phyloP scores from a whole-genome alignment of 2,113 vertebrate species.

The Xenopus laevis region DNA sequence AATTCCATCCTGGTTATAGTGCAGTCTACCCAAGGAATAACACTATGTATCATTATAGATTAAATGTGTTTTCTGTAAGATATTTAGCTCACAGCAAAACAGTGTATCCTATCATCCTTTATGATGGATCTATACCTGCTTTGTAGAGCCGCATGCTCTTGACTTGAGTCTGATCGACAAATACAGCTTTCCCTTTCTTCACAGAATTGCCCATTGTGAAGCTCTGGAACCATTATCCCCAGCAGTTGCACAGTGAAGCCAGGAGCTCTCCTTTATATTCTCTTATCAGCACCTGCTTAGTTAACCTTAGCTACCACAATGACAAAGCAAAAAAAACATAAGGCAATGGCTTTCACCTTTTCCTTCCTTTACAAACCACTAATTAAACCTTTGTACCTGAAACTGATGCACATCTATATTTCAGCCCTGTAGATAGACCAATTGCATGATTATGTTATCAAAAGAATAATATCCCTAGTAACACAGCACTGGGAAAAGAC shows the following conservation, averaged over 20 bases:
- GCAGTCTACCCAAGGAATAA: no score
- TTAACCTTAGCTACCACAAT: slow-evolving; percentile 10
- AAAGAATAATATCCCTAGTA: neutral
- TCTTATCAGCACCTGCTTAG: slow-evolving; percentile 10
- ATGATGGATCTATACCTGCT: slow-evolving; percentile 22
- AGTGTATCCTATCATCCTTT: neutral
- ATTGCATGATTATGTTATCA: neutral
- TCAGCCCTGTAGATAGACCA: neutral
- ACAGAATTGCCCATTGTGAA: slow-evolving; percentile 47
- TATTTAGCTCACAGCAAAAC: neutral
- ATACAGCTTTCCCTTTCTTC: slow-evolving; percentile 43
- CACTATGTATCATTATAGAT: no score
- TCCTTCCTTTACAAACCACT: neutral
- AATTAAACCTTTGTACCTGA: slow-evolving; percentile 26
- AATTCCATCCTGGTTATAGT: no score
- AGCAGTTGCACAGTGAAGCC: neutral
- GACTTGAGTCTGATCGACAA: slow-evolving; percentile 40
- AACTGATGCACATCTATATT: neutral
- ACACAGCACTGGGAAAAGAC: neutral
- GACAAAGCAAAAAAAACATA: slow-evolving; percentile 8
- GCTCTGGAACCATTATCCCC: slow-evolving; percentile 6
- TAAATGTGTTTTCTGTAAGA: no score
- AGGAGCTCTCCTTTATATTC: neutral
- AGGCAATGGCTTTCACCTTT: neutral
- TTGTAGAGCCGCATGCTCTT: slow-evolving; percentile 37